Evolutionary conservation across 2,888 invertebrate species (phyloP).

Genomic region (Drosophila imparisetae): DNA sequence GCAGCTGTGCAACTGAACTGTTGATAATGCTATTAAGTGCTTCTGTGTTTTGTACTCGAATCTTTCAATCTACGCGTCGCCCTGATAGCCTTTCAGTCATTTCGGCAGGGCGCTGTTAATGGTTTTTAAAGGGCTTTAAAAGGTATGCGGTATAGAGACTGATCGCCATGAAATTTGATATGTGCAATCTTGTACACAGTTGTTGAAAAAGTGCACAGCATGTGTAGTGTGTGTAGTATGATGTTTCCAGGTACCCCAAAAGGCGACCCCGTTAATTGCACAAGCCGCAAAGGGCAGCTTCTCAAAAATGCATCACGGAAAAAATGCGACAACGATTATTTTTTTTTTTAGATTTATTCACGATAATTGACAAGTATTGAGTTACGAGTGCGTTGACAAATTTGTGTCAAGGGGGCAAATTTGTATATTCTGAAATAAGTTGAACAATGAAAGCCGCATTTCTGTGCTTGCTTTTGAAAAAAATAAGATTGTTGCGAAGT

Average conservation of each 20-base stretch:
- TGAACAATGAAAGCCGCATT: conserved; percentile 6
- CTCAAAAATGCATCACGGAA: conserved; percentile 36
- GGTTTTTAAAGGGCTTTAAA: conserved; percentile 73
- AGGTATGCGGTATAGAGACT: conserved; percentile 62
- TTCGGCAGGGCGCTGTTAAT: conserved; percentile 54
- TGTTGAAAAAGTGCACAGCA: conserved; percentile 76
- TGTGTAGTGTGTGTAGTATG: conserved; percentile 23
- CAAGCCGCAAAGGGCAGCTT: conserved; percentile 63
- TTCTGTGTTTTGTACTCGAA: conserved; percentile 44
- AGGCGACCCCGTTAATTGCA: conserved; percentile 60
- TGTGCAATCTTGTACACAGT: conserved; percentile 44
- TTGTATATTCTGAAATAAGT: conserved; percentile 5
- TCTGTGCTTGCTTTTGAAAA: not conserved
- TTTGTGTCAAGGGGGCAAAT: conserved; percentile 20
- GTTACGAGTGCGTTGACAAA: conserved; percentile 38
- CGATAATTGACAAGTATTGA: conserved; percentile 57
- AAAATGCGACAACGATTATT: conserved; percentile 29
- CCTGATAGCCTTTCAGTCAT: conserved; percentile 59
- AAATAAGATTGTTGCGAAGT: not conserved
- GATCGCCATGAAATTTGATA: conserved; percentile 66
- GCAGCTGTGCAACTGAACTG: conserved; percentile 25
- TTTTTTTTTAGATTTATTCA: conserved; percentile 39
- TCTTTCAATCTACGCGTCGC: conserved; percentile 41
- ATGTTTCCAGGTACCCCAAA: conserved; percentile 18
- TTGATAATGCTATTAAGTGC: conserved; percentile 43